These are phyloP conservation scores for Nemotelus nigrinus DNA, from an alignment of 2,888 invertebrate species.

Conservation along the genomic window DNA sequence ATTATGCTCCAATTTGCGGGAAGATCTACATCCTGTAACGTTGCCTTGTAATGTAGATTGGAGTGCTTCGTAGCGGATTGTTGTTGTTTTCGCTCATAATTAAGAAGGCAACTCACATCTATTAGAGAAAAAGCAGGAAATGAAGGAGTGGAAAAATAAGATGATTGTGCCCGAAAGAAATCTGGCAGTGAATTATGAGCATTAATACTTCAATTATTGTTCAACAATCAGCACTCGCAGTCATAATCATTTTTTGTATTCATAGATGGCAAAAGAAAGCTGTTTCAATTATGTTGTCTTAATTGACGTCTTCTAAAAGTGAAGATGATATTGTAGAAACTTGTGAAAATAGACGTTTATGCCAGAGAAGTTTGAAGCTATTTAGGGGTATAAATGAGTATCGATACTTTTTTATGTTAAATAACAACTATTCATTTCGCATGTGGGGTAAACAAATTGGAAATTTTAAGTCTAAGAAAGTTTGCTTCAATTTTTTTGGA, in stretches of 20 bases:
- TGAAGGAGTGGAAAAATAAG: neutral
- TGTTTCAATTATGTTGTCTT: conserved; percentile 32
- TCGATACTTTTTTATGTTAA: neutral
- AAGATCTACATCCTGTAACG: no score
- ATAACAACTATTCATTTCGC: no score
- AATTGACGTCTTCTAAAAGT: conserved; percentile 2
- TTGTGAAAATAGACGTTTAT: neutral
- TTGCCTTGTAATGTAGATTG: no score
- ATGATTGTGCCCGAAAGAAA: neutral
- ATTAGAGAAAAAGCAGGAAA: neutral
- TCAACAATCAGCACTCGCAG: conserved; percentile 22
- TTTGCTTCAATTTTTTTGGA: neutral
- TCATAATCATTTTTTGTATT: neutral
- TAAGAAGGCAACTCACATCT: no score
- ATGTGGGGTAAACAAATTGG: neutral
- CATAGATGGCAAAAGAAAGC: conserved; percentile 2
- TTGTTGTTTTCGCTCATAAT: no score
- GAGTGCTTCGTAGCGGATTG: no score
- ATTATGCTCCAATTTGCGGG: neutral
- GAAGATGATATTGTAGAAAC: neutral
- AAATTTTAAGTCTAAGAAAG: neutral
- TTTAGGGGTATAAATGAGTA: neutral
- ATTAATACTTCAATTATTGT: conserved; percentile 38
- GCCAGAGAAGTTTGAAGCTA: neutral
- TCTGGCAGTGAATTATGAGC: conserved; percentile 32